Conservation (phyloP, 2,113 vertebrate genomes). For the Mobula hypostoma region DNA sequence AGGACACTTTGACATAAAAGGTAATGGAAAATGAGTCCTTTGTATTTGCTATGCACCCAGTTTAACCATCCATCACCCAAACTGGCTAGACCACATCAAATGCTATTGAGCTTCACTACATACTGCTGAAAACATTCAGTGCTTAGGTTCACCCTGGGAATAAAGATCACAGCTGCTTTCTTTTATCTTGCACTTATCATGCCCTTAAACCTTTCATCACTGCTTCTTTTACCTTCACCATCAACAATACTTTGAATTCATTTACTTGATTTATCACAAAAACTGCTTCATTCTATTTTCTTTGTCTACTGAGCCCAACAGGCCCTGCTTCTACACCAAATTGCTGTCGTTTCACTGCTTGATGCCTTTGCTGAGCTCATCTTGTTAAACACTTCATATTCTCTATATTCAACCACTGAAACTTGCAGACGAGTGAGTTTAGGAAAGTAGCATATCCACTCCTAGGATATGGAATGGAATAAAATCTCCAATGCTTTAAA, state of each 20-base stretch:
- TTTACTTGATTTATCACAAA: background rate
- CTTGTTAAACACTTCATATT: background rate
- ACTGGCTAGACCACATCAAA: background rate
- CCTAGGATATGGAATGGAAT: background rate
- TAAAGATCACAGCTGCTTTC: constrained; percentile 1
- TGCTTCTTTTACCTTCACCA: background rate
- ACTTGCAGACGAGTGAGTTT: background rate
- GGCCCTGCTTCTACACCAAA: constrained; percentile 65
- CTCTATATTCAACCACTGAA: background rate
- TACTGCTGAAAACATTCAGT: background rate
- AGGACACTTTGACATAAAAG: background rate
- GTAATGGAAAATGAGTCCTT: background rate
- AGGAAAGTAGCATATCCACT: background rate
- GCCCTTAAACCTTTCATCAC: background rate
- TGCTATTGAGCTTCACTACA: background rate
- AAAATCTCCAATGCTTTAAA: background rate
- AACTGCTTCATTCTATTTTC: constrained; percentile 35
- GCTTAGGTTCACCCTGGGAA: background rate
- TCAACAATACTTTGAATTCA: background rate
- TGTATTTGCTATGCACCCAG: background rate
- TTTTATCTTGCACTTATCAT: background rate
- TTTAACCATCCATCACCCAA: background rate
- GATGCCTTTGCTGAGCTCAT: constrained; percentile 62
- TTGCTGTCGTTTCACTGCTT: constrained; percentile 57
- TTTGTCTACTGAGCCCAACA: constrained; percentile 62